Percentiles rank a stretch among this genome's conserved stretches.
phyloP scores from a whole-genome alignment of 1,140 invertebrate genomes.

The Zaprionus kolodkinae region DNA sequence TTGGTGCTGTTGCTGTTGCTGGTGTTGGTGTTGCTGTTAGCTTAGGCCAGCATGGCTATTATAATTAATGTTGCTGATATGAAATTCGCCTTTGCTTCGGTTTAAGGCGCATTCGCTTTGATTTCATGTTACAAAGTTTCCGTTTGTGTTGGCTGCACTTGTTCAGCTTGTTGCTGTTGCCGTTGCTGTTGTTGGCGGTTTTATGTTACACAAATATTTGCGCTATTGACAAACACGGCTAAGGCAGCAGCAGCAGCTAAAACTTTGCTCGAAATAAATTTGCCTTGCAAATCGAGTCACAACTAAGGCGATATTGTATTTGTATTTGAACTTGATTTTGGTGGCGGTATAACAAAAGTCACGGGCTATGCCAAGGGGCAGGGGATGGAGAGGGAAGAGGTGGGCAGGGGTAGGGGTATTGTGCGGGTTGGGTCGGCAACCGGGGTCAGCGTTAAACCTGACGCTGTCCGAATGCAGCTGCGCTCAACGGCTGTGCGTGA shows the following conservation, averaged over 20 bases:
- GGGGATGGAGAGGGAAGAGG: background rate
- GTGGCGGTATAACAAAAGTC: constrained; percentile 72
- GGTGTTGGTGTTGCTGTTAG: constrained; percentile 31
- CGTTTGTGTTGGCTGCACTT: constrained; percentile 49
- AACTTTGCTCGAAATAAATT: constrained; percentile 55
- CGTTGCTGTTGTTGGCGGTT: constrained; percentile 59
- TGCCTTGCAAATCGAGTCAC: constrained; percentile 70
- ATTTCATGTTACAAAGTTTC: constrained; percentile 60
- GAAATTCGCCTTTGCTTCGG: constrained; percentile 57
- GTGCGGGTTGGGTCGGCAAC: constrained; percentile 44
- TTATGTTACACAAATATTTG: constrained; percentile 79
- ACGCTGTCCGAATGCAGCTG: constrained; percentile 75
- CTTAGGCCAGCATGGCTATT: constrained; percentile 57
- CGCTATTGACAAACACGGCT: constrained; percentile 66
- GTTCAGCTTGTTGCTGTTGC: constrained; percentile 22
- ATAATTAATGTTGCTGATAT: constrained; percentile 82
- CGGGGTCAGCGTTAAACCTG: constrained; percentile 47
- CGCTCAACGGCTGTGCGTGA: constrained; percentile 66
- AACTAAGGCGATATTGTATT: constrained; percentile 43
- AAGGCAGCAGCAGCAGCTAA: constrained; percentile 12
- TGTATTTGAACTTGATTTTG: constrained; percentile 79
- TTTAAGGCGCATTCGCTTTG: constrained; percentile 49
- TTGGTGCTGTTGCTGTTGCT: constrained; percentile 31
- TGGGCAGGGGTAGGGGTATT: background rate
- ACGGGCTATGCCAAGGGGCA: constrained; percentile 43